Evolutionary conservation across 2,888 invertebrate genomes (phyloP).

Genomic region (Cataglyphis altisquamis): DNA sequence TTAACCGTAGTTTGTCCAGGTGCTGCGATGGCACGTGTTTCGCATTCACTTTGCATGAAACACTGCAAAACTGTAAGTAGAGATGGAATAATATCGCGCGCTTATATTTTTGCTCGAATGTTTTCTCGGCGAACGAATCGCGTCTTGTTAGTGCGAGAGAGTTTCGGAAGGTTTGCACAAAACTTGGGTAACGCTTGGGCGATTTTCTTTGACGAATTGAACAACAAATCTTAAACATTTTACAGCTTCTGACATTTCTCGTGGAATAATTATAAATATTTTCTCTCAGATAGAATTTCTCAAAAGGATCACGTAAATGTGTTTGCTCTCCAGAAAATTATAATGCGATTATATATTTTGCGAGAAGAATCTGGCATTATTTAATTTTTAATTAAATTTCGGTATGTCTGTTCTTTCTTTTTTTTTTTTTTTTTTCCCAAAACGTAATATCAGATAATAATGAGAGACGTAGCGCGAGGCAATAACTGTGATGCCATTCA

Average conservation of each 20-base stretch:
- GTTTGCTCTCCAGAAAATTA: background rate
- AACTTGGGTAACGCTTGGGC: background rate
- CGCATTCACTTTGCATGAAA: constrained; percentile 41
- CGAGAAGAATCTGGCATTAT: background rate
- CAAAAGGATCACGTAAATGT: background rate
- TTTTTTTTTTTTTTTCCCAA: background rate
- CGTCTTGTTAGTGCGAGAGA: background rate
- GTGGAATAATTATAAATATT: constrained; percentile 10
- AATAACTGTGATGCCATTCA: constrained; percentile 42
- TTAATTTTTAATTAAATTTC: constrained; percentile 25
- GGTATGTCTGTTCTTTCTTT: background rate
- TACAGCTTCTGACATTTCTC: background rate
- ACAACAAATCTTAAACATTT: constrained; percentile 13
- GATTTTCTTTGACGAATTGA: constrained; percentile 22
- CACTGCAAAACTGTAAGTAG: constrained; percentile 52
- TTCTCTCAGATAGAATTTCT: background rate
- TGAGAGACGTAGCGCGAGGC: background rate
- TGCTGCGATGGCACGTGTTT: constrained; percentile 4
- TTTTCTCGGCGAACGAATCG: constrained; percentile 17
- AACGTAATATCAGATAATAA: constrained; percentile 6
- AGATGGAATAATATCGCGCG: constrained; percentile 41
- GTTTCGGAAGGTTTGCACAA: constrained; percentile 16
- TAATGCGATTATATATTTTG: constrained; percentile 12
- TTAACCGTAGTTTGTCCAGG: constrained; percentile 49
- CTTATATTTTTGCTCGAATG: constrained; percentile 4